A percentile compares a stretch with the other conserved stretches of the same genome.
Conservation (phyloP, 2,113 vertebrate species). For the Amblyopsis rosae region DNA sequence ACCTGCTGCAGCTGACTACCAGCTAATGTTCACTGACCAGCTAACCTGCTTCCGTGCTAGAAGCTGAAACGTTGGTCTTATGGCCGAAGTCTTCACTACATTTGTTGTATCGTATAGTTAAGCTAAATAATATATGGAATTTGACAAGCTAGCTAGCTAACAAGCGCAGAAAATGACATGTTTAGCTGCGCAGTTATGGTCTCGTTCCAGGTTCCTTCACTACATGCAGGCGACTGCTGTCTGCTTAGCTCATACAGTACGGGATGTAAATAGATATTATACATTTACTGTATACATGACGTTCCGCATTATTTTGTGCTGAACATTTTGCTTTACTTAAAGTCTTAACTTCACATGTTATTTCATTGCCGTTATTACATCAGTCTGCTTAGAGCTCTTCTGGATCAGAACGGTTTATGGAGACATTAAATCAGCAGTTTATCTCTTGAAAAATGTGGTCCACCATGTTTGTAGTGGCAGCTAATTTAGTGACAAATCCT, state of each 20-base stretch:
- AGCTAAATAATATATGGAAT: not conserved
- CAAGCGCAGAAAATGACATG: constrained; percentile 52
- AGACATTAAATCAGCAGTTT: not conserved
- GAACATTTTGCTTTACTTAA: too few relatives aligned
- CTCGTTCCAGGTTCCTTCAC: constrained; percentile 22
- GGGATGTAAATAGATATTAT: not conserved
- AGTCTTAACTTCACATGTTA: too few relatives aligned
- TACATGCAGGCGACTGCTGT: constrained; percentile 6
- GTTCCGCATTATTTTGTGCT: too few relatives aligned
- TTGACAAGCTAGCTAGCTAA: constrained; percentile 14
- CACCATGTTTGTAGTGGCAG: not conserved
- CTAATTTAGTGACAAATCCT: not conserved
- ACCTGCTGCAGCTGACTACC: constrained; percentile 59
- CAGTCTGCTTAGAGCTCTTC: too few relatives aligned
- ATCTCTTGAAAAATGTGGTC: not conserved
- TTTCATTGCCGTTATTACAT: too few relatives aligned
- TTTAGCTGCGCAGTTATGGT: constrained; percentile 61
- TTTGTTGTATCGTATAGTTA: not conserved
- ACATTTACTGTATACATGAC: not conserved
- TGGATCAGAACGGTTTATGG: too few relatives aligned
- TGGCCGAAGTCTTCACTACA: not conserved
- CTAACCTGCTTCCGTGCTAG: constrained; percentile 36
- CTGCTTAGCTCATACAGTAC: not conserved
- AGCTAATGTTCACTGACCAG: constrained; percentile 49
- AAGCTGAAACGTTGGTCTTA: constrained; percentile 25